These are phyloP conservation scores for Nomada fucata DNA, from an alignment of 2,888 invertebrate genomes.

Conservation along the genomic window DNA sequence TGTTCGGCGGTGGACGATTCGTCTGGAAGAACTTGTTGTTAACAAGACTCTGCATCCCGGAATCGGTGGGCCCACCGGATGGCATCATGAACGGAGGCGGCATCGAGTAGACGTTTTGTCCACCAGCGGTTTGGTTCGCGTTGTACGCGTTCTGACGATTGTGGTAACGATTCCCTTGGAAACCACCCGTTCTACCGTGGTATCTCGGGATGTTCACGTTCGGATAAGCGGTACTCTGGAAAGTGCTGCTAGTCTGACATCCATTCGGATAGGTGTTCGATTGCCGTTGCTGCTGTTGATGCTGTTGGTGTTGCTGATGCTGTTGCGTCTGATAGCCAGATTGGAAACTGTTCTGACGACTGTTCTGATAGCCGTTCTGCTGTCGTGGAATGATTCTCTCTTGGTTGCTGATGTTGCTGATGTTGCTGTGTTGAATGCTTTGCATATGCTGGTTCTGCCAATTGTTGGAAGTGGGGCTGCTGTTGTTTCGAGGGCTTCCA, in stretches of 20 bases:
- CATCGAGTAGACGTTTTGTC: slow-evolving; percentile 83
- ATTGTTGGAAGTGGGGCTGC: slow-evolving; percentile 85
- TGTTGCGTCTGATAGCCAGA: slow-evolving; percentile 83
- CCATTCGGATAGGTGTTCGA: slow-evolving; percentile 81
- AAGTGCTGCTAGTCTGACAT: slow-evolving; percentile 82
- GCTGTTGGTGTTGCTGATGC: slow-evolving; percentile 81
- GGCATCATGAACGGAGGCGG: slow-evolving; percentile 85
- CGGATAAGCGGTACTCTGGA: slow-evolving; percentile 75
- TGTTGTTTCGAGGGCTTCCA: slow-evolving; percentile 84
- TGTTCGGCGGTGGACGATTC: slow-evolving; percentile 86
- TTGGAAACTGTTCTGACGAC: slow-evolving; percentile 85
- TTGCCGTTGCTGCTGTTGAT: slow-evolving; percentile 83
- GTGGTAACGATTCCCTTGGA: slow-evolving; percentile 79
- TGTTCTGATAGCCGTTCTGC: slow-evolving; percentile 87
- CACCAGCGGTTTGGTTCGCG: slow-evolving; percentile 67
- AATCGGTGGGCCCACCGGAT: slow-evolving; percentile 81
- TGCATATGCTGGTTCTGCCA: slow-evolving; percentile 85
- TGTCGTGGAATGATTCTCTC: slow-evolving; percentile 85
- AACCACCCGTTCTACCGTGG: slow-evolving; percentile 74
- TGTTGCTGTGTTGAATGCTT: slow-evolving; percentile 76
- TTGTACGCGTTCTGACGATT: slow-evolving; percentile 74
- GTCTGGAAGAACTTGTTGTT: slow-evolving; percentile 91
- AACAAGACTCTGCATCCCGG: slow-evolving; percentile 86
- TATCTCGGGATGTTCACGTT: slow-evolving; percentile 75
- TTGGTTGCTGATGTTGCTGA: slow-evolving; percentile 44